phyloP scores from a whole-genome alignment of 2,888 invertebrate genomes.

The Diloba caeruleocephala region DNA sequence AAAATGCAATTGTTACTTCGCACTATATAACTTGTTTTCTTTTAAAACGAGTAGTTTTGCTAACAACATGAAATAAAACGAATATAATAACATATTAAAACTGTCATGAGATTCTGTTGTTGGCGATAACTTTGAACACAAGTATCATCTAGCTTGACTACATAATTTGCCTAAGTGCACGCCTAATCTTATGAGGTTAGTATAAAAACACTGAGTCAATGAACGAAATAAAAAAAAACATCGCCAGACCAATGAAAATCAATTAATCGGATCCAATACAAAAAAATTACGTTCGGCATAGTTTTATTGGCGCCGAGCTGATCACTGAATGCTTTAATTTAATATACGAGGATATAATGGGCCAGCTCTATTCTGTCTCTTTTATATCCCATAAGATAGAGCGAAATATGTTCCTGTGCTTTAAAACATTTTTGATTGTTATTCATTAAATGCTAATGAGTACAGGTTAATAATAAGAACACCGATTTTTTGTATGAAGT shows the following conservation, averaged over 20 bases:
- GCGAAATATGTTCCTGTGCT: conserved; percentile 42
- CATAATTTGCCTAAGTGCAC: conserved; percentile 37
- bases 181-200: conserved; percentile 42
- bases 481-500: conserved; percentile 23
- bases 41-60: conserved; percentile 2
- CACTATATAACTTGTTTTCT: conserved; percentile 1
- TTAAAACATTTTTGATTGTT: conserved; percentile 46
- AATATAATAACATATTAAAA: conserved; percentile 3
- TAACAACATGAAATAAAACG: conserved; percentile 6
- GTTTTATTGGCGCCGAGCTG: conserved; percentile 75
- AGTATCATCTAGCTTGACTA: conserved; percentile 15
- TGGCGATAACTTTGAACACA: conserved; percentile 22
- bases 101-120: conserved; percentile 10
- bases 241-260: conserved; percentile 73
- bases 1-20: conserved; percentile 6
- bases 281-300: conserved; percentile 66
- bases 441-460: conserved; percentile 33
- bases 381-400: conserved; percentile 49
- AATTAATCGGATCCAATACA: conserved; percentile 74
- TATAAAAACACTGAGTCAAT: conserved; percentile 62
- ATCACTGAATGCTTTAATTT: conserved; percentile 75
- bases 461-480: conserved; percentile 27
- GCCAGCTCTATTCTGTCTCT: conserved; percentile 55
- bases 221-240: conserved; percentile 59
- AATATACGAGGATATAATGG: conserved; percentile 68